Evolutionary conservation across 2,113 vertebrate genomes (phyloP), one percentile per base, ranked within the genome.

Genomic region (Rhinopomastus cyanomelas): DNA sequence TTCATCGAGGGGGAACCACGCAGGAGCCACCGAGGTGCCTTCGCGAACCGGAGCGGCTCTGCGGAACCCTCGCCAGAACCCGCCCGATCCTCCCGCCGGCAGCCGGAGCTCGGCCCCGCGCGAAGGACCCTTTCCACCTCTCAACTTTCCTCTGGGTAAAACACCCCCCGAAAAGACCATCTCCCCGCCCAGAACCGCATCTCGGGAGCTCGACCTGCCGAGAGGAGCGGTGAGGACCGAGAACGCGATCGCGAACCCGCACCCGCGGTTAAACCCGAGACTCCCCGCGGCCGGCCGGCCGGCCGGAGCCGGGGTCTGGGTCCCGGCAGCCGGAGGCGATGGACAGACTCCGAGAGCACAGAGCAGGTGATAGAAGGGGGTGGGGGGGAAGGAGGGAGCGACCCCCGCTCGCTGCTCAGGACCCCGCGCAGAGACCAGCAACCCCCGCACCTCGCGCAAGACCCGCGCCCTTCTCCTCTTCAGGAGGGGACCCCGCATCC

Each of bases 341-440:
- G 90, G 81, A 91, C 39, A 69, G 90, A 89, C 42, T 42, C 30
- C 16, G 84, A 72, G 80, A 93, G 80, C 64, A 30, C 36, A 10
- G 86, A 90, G 88, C 90, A 88, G 88, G 93, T 77, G 76, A 81
- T 82, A 90, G 65, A 79, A 87, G 81, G 65, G 48, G 42, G 37
- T 25, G 29, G 36, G 8, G 39, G 25, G 34, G 39, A 79, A 82
- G 80, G 42, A 83, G 51, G 91, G 73, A 95, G 34, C 48, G 77
- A 84, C 20, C 57, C 69, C 77, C 23, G 67, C 80, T 42, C 76
- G 56, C 56, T 2, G 91, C 87, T 83, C 86, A 76, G 83, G 79
- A 94, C 59, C 55, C 53, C 76, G 75, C 11, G 39, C 39, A 12
- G 39, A 42, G 39, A 42, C 39, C 39, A 11, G 39, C 39, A 42